These are phyloP conservation scores for Leguminivora glycinivorella DNA, from an alignment of 1,140 invertebrate species.

Conservation along the genomic window DNA sequence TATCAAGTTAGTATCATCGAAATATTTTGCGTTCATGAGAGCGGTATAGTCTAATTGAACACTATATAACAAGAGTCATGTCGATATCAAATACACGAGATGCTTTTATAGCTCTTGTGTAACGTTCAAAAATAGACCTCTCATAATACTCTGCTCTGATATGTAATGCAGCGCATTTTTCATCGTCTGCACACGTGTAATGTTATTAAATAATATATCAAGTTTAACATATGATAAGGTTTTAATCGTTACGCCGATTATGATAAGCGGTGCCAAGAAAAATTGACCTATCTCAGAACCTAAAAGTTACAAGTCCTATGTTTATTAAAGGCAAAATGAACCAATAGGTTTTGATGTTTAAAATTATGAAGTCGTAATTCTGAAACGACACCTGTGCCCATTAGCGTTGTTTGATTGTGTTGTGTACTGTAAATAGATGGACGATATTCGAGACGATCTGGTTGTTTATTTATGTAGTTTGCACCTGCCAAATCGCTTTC, in stretches of 20 bases:
- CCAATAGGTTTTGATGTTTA: neutral
- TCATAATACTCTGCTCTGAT: constrained; percentile 6
- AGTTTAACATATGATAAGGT: constrained; percentile 6
- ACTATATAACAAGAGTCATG: neutral
- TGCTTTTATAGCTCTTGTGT: constrained; percentile 9
- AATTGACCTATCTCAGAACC: neutral
- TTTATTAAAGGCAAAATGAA: neutral
- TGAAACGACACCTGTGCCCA: constrained; percentile 2
- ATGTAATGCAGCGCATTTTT: neutral
- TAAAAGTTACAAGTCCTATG: neutral
- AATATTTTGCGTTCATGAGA: neutral
- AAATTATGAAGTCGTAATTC: constrained; percentile 18
- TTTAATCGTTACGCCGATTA: constrained; percentile 13
- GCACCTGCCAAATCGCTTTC: constrained; percentile 63
- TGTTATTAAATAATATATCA: constrained; percentile 18
- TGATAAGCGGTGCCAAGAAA: constrained; percentile 18
- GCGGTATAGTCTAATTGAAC: constrained; percentile 3
- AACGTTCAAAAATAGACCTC: constrained; percentile 7
- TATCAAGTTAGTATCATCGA: too few relatives aligned
- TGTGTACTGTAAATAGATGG: constrained; percentile 36
- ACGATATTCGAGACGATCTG: constrained; percentile 38
- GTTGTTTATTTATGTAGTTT: constrained; percentile 55
- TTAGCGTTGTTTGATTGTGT: constrained; percentile 29
- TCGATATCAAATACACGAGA: neutral
- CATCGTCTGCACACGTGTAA: neutral